Evolutionary conservation across 1,140 invertebrate genomes (phyloP), one percentile per base, ranked within the genome.

Genomic region (Achatina immaculata): DNA sequence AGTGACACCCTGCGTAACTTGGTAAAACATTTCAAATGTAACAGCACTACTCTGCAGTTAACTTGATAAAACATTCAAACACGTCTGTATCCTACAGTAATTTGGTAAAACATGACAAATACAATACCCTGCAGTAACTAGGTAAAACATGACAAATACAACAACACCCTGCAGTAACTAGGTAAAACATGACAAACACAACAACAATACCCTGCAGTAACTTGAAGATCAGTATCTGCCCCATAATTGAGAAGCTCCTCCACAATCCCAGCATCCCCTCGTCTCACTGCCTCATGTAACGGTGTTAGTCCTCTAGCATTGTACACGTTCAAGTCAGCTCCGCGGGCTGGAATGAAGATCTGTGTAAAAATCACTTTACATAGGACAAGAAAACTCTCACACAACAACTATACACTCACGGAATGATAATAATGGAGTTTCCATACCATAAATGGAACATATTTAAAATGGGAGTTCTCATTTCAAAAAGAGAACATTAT

Each of bases 271-370:
- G 89, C 81, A 88, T 94, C 92, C 9, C 92, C 93, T 83, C 94
- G 90, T 83, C 90, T 91, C 3, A 94, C 92, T 78, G 94, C 94
- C 88, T 94, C 94, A 84, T 94, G 94, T 34, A 95, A 89, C 45
- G 94, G 93, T 7, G 93, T 94, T 58, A 92, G 93, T 36, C 94
- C 94, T 83, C 91, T 92, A 28, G 90, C 90, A 90, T 94, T 94
- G 81, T 92, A 89, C 11, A 92, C 88, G 89, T 94, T 93, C 6
- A 90, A 86, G 81, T 89, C 80, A 55, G 90, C 90, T 58, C 91
- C 90, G 58, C 92, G 90, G 74, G 93, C 94, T 94, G 81, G 0
- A 86, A 83, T 77, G 48, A 83, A 82, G 77, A 48, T 28, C 24
- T 40, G 28, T 24, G 21, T 78, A 6, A 68, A 40, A 55, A 21